A percentile compares a stretch with the other conserved stretches of the same genome.
Evolutionary conservation across 2,113 vertebrate species (phyloP).

Genomic region (Synodontis membranacea): DNA sequence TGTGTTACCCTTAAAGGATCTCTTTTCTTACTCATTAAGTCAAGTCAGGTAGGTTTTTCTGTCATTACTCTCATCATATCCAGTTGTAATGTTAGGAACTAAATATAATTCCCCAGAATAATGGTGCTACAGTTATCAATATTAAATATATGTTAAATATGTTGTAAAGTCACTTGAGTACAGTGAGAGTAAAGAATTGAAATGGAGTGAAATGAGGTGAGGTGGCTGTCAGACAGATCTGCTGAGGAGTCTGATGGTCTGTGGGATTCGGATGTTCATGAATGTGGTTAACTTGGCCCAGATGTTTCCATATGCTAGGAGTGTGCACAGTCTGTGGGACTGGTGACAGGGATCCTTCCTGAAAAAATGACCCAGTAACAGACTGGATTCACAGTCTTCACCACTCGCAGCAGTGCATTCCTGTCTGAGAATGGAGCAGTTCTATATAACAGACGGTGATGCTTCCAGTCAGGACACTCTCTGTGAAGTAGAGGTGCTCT

Average conservation of each 20-base stretch:
- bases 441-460: background rate
- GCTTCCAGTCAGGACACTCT: background rate
- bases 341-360: background rate
- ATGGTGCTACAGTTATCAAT: background rate
- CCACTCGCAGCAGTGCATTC: background rate
- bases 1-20: background rate
- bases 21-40: background rate
- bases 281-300: background rate
- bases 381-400: background rate
- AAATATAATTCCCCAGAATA: background rate
- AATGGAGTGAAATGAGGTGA: background rate
- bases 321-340: background rate
- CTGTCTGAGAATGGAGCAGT: background rate
- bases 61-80: background rate
- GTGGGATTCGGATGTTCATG: background rate
- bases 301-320: background rate
- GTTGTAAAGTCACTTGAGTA: background rate
- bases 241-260: background rate
- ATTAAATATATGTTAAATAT: slow-evolving; percentile 18
- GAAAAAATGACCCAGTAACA: background rate
- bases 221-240: background rate
- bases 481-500: background rate
- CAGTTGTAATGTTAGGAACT: background rate
- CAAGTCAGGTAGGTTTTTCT: background rate
- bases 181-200: slow-evolving; percentile 1